A percentile compares a stretch with the other conserved stretches of the same genome.
These are phyloP conservation scores for Microcebus lehilahytsara DNA, from an alignment of 2,113 vertebrate species.

Conservation along the genomic window DNA sequence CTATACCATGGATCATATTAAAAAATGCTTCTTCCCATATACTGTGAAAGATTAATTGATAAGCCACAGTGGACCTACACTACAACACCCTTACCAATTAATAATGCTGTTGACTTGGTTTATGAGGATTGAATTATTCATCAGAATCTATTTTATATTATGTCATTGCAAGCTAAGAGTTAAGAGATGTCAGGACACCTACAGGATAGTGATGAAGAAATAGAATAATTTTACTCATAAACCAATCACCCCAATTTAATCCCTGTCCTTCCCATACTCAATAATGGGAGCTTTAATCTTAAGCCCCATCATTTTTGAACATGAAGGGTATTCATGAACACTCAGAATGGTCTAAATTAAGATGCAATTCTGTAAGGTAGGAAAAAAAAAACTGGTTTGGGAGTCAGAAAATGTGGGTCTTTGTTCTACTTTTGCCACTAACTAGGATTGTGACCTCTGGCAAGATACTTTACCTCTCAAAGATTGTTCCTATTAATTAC, in stretches of 20 bases:
- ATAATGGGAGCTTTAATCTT: not conserved
- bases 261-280: not conserved
- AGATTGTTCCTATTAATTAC: not conserved
- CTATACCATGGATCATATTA: not conserved
- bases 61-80: constrained; percentile 39
- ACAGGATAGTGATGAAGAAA: not conserved
- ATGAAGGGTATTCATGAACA: not conserved
- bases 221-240: not conserved
- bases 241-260: not conserved
- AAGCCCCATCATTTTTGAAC: not conserved
- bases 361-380: not conserved
- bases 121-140: constrained; percentile 59
- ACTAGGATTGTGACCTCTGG: not conserved
- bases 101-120: constrained; percentile 40
- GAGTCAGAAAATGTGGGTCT: not conserved
- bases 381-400: not conserved
- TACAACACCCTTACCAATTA: constrained; percentile 42
- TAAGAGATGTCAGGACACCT: not conserved
- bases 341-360: not conserved
- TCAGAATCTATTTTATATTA: constrained; percentile 42
- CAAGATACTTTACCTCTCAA: not conserved
- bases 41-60: constrained; percentile 36
- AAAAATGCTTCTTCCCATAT: constrained; percentile 40
- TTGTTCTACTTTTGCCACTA: not conserved
- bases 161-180: not conserved